A percentile compares a stretch with the other conserved stretches of the same genome.
Evolutionary conservation across 2,797 vertebrate genomes (phyloP).

Genomic region (Champsocephalus gunnari): DNA sequence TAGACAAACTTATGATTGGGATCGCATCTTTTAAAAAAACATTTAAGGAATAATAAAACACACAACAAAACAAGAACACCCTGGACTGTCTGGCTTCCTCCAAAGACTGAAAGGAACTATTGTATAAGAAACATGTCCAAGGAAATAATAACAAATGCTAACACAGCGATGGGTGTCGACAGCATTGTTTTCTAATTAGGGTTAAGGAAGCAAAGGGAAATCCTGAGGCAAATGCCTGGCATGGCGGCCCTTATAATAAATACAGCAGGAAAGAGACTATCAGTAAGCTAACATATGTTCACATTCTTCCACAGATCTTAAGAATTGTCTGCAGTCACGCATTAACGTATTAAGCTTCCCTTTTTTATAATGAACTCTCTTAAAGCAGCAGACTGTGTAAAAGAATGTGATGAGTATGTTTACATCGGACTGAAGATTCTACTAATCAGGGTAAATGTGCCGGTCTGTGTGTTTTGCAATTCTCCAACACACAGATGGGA

Average conservation of each 20-base stretch:
- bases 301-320: slow-evolving; percentile 64
- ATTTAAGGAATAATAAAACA: slow-evolving; percentile 37
- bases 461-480: slow-evolving; percentile 7
- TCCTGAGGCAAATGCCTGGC: slow-evolving; percentile 64
- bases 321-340: slow-evolving; percentile 75
- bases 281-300: slow-evolving; percentile 24
- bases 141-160: slow-evolving; percentile 59
- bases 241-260: slow-evolving; percentile 17
- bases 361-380: slow-evolving; percentile 35
- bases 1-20: slow-evolving; percentile 1
- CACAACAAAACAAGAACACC: slow-evolving; percentile 24
- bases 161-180: slow-evolving; percentile 48
- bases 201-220: slow-evolving; percentile 65
- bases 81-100: slow-evolving; percentile 28
- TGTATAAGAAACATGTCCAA: slow-evolving; percentile 54
- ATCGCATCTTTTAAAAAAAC: slow-evolving; percentile 8
- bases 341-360: slow-evolving; percentile 42
- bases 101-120: slow-evolving; percentile 35
- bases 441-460: not conserved
- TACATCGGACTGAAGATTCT: slow-evolving; percentile 9
- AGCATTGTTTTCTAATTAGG: slow-evolving; percentile 67
- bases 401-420: slow-evolving; percentile 24
- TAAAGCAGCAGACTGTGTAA: slow-evolving; percentile 33
- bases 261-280: slow-evolving; percentile 40
- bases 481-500: slow-evolving; percentile 29